Conservation (phyloP, 2,113 vertebrate species). For the Scartelaos histophorus region DNA sequence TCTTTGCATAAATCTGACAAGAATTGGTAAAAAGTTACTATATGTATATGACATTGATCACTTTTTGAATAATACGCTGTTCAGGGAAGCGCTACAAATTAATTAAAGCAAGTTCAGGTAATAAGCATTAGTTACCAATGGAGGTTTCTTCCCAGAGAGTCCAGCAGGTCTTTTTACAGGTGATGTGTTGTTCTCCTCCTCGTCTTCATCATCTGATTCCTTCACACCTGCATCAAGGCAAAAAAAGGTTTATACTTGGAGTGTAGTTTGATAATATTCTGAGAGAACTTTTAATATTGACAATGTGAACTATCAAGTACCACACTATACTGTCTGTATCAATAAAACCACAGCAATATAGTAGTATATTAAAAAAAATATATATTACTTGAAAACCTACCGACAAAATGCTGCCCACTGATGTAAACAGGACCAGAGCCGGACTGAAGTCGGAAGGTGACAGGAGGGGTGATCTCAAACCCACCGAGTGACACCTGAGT, state of each 20-base stretch:
- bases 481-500: slow-evolving; percentile 78
- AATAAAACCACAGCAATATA: no score
- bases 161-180: slow-evolving; percentile 75
- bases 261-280: no score
- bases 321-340: no score
- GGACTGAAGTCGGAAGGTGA: slow-evolving; percentile 79
- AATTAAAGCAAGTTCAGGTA: neutral
- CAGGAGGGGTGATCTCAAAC: slow-evolving; percentile 81
- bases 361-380: no score
- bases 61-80: neutral
- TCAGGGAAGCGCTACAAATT: neutral
- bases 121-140: slow-evolving; percentile 38
- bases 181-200: slow-evolving; percentile 79
- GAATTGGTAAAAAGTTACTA: no score
- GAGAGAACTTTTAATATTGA: no score
- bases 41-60: no score
- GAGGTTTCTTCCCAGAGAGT: slow-evolving; percentile 61
- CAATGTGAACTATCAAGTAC: no score
- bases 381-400: neutral
- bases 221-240: slow-evolving; percentile 66
- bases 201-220: slow-evolving; percentile 74
- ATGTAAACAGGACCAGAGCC: slow-evolving; percentile 80
- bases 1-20: neutral
- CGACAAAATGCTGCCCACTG: slow-evolving; percentile 81
- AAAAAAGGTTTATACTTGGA: neutral